Conservation (phyloP, 2,888 invertebrate species). For the Flexamia atlantica region DNA sequence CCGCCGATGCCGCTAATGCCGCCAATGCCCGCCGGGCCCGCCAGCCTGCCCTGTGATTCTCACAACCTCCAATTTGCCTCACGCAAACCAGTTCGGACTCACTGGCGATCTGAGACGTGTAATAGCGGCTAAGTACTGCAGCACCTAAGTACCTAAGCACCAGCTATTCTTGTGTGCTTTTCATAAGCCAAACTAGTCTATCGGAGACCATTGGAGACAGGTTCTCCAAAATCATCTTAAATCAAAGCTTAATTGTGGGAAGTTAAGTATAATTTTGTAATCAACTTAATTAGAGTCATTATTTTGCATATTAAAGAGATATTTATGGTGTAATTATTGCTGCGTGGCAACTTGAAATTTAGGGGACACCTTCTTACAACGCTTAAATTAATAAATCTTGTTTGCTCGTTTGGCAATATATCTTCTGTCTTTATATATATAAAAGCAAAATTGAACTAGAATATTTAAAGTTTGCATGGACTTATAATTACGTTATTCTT, state of each 20-base stretch:
- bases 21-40: neutral
- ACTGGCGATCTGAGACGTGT: neutral
- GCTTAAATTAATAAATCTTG: too few relatives aligned
- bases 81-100: constrained; percentile 24
- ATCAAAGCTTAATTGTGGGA: neutral
- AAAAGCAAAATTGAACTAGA: too few relatives aligned
- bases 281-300: neutral
- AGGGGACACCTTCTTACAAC: too few relatives aligned
- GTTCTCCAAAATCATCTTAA: neutral
- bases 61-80: constrained; percentile 20
- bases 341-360: too few relatives aligned
- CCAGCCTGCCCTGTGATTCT: neutral
- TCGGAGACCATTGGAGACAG: neutral
- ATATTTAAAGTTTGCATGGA: too few relatives aligned
- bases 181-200: too few relatives aligned
- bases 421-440: too few relatives aligned
- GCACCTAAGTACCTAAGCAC: neutral
- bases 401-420: too few relatives aligned
- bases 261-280: neutral
- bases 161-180: neutral
- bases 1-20: too few relatives aligned
- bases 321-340: too few relatives aligned
- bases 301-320: too few relatives aligned
- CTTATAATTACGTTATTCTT: too few relatives aligned
- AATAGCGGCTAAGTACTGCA: neutral